These are phyloP conservation scores for Drosophila macrospina DNA, from an alignment of 2,888 invertebrate species.

Conservation along the genomic window DNA sequence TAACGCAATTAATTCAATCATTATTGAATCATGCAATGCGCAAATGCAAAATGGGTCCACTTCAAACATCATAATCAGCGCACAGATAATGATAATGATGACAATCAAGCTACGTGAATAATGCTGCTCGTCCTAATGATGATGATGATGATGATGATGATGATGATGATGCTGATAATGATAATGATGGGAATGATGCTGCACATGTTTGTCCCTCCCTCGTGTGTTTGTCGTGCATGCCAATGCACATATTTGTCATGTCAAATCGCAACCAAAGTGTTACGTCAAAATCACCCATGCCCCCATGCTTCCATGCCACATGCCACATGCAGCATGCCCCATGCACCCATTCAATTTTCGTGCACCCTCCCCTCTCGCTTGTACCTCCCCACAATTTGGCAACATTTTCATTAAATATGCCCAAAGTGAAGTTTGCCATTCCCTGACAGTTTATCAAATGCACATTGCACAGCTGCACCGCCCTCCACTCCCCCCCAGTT, in stretches of 20 bases:
- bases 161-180: slow-evolving; percentile 33
- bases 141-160: slow-evolving; percentile 41
- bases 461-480: slow-evolving; percentile 56
- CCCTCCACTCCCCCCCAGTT: not conserved
- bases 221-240: slow-evolving; percentile 66
- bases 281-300: slow-evolving; percentile 76
- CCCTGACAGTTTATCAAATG: slow-evolving; percentile 80
- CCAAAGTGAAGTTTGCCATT: slow-evolving; percentile 82
- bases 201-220: slow-evolving; percentile 39
- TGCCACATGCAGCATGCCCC: not conserved
- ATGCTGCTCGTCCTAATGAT: slow-evolving; percentile 33
- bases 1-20: slow-evolving; percentile 86
- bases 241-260: slow-evolving; percentile 82
- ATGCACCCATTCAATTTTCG: not conserved
- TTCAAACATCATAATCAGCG: slow-evolving; percentile 68
- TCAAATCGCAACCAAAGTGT: slow-evolving; percentile 82
- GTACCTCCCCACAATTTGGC: slow-evolving; percentile 60
- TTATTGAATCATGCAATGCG: slow-evolving; percentile 85
- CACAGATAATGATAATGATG: slow-evolving; percentile 59
- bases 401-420: slow-evolving; percentile 84
- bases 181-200: slow-evolving; percentile 27
- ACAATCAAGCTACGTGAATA: slow-evolving; percentile 36
- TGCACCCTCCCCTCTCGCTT: not conserved
- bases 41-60: slow-evolving; percentile 74
- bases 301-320: slow-evolving; percentile 33